Base-by-base conservation (phyloP, 2,888 invertebrate species). In the Oasisia sp. region DNA sequence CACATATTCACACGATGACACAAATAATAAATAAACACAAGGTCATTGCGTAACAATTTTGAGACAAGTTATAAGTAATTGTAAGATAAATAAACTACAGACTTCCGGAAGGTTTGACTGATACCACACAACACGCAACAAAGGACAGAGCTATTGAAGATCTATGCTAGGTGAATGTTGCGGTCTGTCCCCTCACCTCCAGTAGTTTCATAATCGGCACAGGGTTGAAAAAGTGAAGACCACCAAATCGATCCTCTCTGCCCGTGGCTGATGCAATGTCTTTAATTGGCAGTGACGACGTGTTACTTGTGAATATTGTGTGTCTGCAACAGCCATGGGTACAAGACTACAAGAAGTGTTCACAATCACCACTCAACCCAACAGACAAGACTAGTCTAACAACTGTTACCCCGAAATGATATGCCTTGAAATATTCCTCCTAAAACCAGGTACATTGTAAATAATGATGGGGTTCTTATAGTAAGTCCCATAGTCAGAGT, bases 181-280 rank as follows among this genome's bases (percentile, higher is more conserved):
- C n/a, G 38, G 4, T 32, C 91, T 50, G n/a, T 27, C 14, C 74
- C 3, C 74, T n/a, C 93, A 97, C 97, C 97, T 99, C 99, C 38
- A 99, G 96, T 0, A 99, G 97, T 95, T 98, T 98, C 98, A 99
- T 98, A 91, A 98, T 97, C 0, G 98, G 98, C 8, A 96, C 98
- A 0, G 98, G 98, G 96, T 98, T 98, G 97, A 99, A 99, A 96
- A 99, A 99, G 96, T 99, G 98, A 89, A 98, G 97, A 0, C 98
- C 98, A 32, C 98, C 98, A 96, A 98, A 98, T 94, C 97, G 97
- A 93, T 97, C 97, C 94, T 96, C 95, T 94, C 98, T 97, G 92
- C 97, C 97, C 3, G 98, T 97, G 7, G 97, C 97, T 12, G 97
- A 97, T 0, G 98, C 97, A 95, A 99, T 98, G 94, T 98, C 98